These are phyloP conservation scores for Panzeria rudis DNA, from an alignment of 2,888 invertebrate genomes.

Conservation along the genomic window DNA sequence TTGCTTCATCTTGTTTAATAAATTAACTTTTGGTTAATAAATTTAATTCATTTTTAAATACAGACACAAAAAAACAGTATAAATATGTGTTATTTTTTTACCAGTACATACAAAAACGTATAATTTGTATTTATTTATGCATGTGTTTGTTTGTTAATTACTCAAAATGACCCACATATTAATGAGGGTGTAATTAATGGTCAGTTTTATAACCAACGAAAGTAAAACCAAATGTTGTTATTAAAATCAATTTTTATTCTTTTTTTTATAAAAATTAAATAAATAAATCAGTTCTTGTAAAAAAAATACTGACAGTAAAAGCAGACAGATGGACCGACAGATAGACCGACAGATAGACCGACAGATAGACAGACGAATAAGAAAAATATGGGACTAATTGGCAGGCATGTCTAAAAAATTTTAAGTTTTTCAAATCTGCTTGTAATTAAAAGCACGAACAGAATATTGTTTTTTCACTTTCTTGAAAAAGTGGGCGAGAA, in stretches of 20 bases:
- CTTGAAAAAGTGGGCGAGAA: too few relatives aligned
- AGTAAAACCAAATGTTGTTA: slow-evolving; percentile 57
- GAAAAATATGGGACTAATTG: too few relatives aligned
- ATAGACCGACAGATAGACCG: too few relatives aligned
- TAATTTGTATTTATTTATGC: slow-evolving; percentile 14
- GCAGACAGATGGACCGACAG: too few relatives aligned
- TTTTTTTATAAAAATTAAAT: too few relatives aligned
- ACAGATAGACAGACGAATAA: too few relatives aligned
- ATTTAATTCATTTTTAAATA: slow-evolving; percentile 24
- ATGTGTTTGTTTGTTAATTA: slow-evolving; percentile 46
- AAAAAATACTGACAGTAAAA: too few relatives aligned
- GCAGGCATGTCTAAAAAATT: too few relatives aligned
- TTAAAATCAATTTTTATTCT: slow-evolving; percentile 29
- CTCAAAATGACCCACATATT: slow-evolving; percentile 56
- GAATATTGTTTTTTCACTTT: too few relatives aligned
- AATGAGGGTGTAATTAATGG: slow-evolving; percentile 66
- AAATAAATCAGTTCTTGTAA: too few relatives aligned
- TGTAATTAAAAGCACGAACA: too few relatives aligned
- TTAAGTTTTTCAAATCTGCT: too few relatives aligned
- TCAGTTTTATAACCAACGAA: slow-evolving; percentile 53
- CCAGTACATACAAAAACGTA: not conserved
- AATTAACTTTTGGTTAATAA: slow-evolving; percentile 17
- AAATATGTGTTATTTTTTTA: not conserved
- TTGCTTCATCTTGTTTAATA: slow-evolving; percentile 1
- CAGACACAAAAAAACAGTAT: not conserved